These are phyloP conservation scores for Formica aserva DNA, from an alignment of 2,888 invertebrate genomes.

Conservation along the genomic window DNA sequence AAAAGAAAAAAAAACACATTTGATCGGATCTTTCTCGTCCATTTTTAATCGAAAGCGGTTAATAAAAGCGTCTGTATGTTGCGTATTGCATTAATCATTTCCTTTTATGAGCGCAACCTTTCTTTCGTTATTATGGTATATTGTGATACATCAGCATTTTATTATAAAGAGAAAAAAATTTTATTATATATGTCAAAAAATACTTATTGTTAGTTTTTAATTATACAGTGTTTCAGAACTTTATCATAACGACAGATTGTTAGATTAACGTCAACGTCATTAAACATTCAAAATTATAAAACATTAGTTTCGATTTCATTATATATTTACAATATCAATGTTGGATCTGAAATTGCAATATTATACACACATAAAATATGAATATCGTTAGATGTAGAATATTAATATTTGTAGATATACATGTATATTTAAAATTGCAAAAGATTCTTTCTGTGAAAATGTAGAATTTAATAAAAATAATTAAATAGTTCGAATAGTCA, in stretches of 20 bases:
- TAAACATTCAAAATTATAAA: not conserved
- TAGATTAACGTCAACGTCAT: not conserved
- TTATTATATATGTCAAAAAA: not conserved
- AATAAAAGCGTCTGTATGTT: not conserved
- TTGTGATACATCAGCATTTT: not conserved
- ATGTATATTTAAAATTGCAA: not conserved
- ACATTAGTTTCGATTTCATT: not conserved
- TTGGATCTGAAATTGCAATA: not conserved
- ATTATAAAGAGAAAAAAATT: not conserved
- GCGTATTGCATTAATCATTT: constrained; percentile 16
- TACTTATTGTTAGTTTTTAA: not conserved
- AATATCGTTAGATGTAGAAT: not conserved
- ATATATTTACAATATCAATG: not conserved
- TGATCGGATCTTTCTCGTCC: not conserved
- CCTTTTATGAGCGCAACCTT: not conserved
- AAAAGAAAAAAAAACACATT: not conserved
- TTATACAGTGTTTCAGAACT: not conserved
- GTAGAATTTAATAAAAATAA: constrained; percentile 4
- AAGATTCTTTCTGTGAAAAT: not conserved
- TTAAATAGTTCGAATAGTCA: not conserved
- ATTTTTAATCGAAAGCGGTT: not conserved
- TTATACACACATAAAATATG: not conserved
- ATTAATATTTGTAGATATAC: not conserved
- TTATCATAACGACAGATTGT: not conserved
- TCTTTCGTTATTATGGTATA: not conserved